A percentile compares a stretch with the other conserved stretches of the same genome.
These are phyloP conservation scores for Lottia scabra DNA, from an alignment of 2,888 invertebrate species.

Conservation along the genomic window DNA sequence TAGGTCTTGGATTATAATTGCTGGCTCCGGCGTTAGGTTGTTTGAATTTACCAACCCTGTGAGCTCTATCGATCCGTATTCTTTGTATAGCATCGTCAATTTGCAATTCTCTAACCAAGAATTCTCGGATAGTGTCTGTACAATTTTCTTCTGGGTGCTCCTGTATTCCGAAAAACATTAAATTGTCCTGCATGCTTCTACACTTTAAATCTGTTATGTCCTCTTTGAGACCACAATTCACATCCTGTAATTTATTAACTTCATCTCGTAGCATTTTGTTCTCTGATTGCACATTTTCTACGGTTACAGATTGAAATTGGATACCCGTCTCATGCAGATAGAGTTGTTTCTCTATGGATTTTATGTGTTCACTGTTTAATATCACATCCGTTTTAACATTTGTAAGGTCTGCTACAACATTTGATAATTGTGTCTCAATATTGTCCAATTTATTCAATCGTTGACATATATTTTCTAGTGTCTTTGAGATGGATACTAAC, in stretches of 20 bases:
- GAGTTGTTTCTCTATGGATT: neutral
- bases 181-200: neutral
- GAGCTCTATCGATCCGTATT: neutral
- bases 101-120: neutral
- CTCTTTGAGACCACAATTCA: neutral
- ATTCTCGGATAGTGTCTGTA: neutral
- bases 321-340: neutral
- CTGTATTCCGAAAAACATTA: slow-evolving; percentile 1
- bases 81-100: neutral
- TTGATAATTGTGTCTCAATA: neutral
- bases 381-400: neutral
- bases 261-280: neutral
- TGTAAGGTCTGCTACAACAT: neutral
- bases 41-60: neutral
- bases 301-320: slow-evolving; percentile 1
- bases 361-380: neutral
- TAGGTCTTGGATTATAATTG: neutral
- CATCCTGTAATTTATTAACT: neutral
- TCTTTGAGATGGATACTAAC: neutral
- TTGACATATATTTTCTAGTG: neutral
- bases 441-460: neutral
- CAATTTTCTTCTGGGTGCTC: neutral
- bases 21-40: neutral
- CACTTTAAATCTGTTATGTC: neutral
- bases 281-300: neutral